Evolutionary conservation across 53 echinoderm and acorn worm species (phyloP).

Genomic region (Glandiceps talaboti): DNA sequence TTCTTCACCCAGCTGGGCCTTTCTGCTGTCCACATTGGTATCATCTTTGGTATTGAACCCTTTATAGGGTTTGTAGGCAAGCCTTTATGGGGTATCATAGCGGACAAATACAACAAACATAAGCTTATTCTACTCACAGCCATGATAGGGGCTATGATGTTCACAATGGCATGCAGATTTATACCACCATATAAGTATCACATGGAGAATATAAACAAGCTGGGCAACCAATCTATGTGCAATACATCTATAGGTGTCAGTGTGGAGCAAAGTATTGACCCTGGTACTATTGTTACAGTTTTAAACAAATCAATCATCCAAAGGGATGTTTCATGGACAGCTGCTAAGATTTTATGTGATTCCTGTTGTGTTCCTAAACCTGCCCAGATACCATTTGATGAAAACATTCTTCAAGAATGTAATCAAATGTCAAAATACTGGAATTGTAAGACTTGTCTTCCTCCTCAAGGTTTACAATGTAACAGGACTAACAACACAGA

Average conservation of each 20-base stretch:
- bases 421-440: neutral
- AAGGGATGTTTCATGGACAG: neutral
- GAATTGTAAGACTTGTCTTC: neutral
- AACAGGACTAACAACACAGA: neutral
- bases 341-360: neutral
- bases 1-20: conserved; percentile 85
- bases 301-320: neutral
- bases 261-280: neutral
- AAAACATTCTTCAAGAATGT: neutral
- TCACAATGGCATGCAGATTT: conserved; percentile 57
- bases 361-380: neutral
- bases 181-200: conserved; percentile 23
- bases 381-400: neutral
- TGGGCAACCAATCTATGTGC: neutral
- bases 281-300: neutral
- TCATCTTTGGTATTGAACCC: conserved; percentile 60
- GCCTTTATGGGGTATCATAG: conserved; percentile 59
- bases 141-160: conserved; percentile 40
- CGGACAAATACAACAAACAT: conserved; percentile 77
- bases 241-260: neutral
- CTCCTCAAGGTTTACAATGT: neutral
- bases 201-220: neutral
- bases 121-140: conserved; percentile 29
- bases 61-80: conserved; percentile 31
- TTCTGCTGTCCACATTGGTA: conserved; percentile 57